Conservation (phyloP, 1,140 invertebrate species). For the Acromyrmex echinatior region DNA sequence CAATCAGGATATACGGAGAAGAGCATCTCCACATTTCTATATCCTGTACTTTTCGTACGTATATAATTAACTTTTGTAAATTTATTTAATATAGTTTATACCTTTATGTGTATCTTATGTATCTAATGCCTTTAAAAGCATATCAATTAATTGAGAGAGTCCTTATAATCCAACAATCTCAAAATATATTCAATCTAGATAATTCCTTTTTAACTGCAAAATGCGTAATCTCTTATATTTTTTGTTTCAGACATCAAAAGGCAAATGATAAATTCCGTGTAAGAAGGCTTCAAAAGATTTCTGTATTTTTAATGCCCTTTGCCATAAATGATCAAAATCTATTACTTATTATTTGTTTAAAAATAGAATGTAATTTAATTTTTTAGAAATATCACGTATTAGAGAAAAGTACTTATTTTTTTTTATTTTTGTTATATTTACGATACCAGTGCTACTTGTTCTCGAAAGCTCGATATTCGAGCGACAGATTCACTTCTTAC, state of each 20-base stretch:
- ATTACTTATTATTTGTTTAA: slow-evolving; percentile 39
- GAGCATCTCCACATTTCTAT: slow-evolving; percentile 70
- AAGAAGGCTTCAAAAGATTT: slow-evolving; percentile 2
- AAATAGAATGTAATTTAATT: slow-evolving; percentile 47
- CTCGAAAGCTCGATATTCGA: slow-evolving; percentile 4
- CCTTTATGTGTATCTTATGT: not conserved
- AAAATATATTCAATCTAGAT: not conserved
- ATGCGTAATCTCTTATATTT: not conserved
- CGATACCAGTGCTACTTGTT: slow-evolving; percentile 49
- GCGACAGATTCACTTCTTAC: not conserved
- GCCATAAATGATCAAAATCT: slow-evolving; percentile 29
- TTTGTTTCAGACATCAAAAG: slow-evolving; percentile 34
- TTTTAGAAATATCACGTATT: slow-evolving; percentile 39
- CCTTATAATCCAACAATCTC: not conserved
- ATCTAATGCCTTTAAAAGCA: not conserved
- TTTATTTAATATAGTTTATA: not conserved
- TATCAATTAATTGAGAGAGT: not conserved
- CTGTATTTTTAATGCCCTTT: slow-evolving; percentile 22
- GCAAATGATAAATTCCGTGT: not conserved
- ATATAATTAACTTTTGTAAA: slow-evolving; percentile 11
- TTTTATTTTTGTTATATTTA: slow-evolving; percentile 45
- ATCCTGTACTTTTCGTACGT: slow-evolving; percentile 72
- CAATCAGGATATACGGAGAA: slow-evolving; percentile 86
- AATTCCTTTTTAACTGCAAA: not conserved
- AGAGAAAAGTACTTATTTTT: slow-evolving; percentile 34